Base-by-base conservation (phyloP, 1,140 invertebrate genomes). In the Drosophila jambulina region DNA sequence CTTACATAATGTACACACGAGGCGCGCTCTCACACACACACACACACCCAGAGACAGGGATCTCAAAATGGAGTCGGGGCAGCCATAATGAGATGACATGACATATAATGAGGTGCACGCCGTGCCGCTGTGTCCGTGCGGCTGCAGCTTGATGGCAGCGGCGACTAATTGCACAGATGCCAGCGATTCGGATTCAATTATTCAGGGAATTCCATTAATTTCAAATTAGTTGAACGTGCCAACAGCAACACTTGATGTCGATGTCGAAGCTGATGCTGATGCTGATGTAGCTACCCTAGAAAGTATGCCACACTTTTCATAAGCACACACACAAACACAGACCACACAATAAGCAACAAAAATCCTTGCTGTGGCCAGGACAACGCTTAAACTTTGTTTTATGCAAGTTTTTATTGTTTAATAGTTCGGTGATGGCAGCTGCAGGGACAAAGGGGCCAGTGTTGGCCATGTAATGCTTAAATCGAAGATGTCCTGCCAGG, bases 161-260 rank as follows among this genome's bases (percentile, higher is more conserved):
- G 67, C 67, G 62, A 84, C 82, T 85, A 80, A 84, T 84, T 84
- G 70, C 67, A 56, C 67, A 67, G 76, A 79, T 79, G 76, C 68
- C 76, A 72, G 69, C 78, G 82, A 90, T 90, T 91, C 86, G 83
- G 79, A 90, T 90, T 90, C 85, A 90, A 90, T 90, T 90, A 90
- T 90, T 90, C 76, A 90, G 83, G 82, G 86, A 90, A 90, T 90
- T 90, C 88, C 85, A 90, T 90, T 90, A 90, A 90, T 90, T 82
- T 84, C 71, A 90, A 90, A 90, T 90, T 90, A 90, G 86, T 82
- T 85, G 81, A 77, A 85, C 85, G 86, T 81, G 82, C 82, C 83
- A 87, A 80, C 62, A 76, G 82, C 71, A 79, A 86, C 83, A 86
- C 82, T 86, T 80, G 78, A 86, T 65, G 49, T n/a, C 17, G 42